phyloP scores from a whole-genome alignment of 2,797 vertebrate species.

The Epinephelus coioides region DNA sequence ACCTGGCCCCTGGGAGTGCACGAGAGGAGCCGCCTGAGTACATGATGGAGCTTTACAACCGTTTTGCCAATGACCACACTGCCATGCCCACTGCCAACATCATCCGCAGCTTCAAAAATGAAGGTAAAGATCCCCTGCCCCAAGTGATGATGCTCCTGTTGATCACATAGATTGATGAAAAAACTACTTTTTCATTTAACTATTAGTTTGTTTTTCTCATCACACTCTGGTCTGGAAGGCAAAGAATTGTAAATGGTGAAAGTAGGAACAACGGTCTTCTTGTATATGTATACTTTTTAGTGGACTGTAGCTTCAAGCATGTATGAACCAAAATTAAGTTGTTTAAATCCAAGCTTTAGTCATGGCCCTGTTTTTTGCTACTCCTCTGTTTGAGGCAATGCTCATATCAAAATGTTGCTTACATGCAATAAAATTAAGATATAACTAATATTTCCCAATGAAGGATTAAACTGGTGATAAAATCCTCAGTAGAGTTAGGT shows the following conservation, averaged over 20 bases:
- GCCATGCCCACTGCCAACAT: constrained; percentile 96
- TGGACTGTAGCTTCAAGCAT: not conserved
- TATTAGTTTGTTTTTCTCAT: not conserved
- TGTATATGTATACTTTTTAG: not conserved
- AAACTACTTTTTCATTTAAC: not conserved
- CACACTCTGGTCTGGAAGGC: not conserved
- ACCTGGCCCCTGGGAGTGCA: constrained; percentile 70
- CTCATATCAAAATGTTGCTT: not conserved
- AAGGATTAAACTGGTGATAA: not conserved
- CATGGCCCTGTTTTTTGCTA: not conserved
- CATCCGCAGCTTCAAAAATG: constrained; percentile 98
- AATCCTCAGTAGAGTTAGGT: not conserved
- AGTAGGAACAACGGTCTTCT: not conserved
- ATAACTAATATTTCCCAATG: not conserved
- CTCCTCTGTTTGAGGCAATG: not conserved
- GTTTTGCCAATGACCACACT: constrained; percentile 93
- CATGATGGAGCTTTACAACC: constrained; percentile 99
- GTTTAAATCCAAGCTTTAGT: not conserved
- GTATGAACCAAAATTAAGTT: not conserved
- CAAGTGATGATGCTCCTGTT: not conserved
- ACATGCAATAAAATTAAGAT: not conserved
- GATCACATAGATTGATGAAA: not conserved
- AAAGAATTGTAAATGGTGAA: not conserved
- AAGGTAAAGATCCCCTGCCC: constrained; percentile 87
- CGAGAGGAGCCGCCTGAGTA: constrained; percentile 96